Evolutionary conservation across 2,888 invertebrate genomes (phyloP).

Genomic region (Latrodectus elegans): DNA sequence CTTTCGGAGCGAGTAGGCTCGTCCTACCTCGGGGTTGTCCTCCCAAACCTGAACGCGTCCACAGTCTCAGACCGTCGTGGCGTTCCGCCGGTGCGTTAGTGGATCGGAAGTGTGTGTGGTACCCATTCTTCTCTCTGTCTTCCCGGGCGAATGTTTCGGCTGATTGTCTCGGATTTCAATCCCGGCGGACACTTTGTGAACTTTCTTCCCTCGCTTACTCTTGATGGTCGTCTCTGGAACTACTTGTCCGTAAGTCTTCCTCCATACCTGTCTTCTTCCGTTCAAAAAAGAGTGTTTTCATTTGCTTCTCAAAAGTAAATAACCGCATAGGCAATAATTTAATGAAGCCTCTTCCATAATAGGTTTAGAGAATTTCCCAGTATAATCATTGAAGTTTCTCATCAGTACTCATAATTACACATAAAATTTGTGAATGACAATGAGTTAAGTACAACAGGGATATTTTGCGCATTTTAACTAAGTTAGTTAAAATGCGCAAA

Average conservation of each 20-base stretch:
- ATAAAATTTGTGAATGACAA: no score
- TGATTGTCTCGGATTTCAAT: slow-evolving; percentile 25
- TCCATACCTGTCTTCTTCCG: not conserved
- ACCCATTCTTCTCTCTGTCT: not conserved
- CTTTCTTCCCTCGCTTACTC: not conserved
- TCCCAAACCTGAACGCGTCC: slow-evolving; percentile 34
- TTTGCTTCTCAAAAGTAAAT: no score
- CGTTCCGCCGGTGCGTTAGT: not conserved
- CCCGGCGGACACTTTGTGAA: slow-evolving; percentile 11
- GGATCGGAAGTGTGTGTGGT: not conserved
- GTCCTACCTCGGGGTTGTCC: slow-evolving; percentile 16
- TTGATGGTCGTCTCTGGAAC: slow-evolving; percentile 56
- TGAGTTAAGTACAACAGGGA: no score
- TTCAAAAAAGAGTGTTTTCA: no score
- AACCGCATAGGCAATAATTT: no score
- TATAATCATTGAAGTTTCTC: no score
- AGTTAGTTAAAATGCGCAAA: no score
- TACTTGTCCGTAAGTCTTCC: slow-evolving; percentile 35
- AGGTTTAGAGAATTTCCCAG: no score
- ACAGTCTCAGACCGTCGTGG: not conserved
- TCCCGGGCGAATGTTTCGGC: not conserved
- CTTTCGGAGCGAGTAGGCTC: slow-evolving; percentile 35
- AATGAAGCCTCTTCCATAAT: no score
- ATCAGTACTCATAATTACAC: no score
- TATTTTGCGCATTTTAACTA: no score